Evolutionary conservation across 2,888 invertebrate genomes (phyloP).

Genomic region (Patella caerulea): DNA sequence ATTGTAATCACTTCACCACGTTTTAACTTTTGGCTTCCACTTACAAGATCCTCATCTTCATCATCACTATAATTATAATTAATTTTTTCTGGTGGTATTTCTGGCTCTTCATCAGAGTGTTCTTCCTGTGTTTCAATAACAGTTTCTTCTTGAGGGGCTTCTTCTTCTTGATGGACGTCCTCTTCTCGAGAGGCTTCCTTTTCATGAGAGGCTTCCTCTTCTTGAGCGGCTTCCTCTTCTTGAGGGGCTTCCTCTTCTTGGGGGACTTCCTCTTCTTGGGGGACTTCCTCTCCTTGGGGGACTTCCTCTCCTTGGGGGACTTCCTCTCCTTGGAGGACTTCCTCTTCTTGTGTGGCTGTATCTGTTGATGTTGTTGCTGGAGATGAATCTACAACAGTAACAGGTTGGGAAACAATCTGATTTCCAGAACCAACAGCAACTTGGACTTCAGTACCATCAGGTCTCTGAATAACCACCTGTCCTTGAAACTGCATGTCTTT

Average conservation of each 20-base stretch:
- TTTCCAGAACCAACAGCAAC: background rate
- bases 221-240: constrained; percentile 10
- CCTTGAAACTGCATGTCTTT: background rate
- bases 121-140: background rate
- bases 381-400: no score
- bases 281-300: background rate
- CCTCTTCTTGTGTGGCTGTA: constrained; percentile 11
- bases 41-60: background rate
- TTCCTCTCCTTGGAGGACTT: background rate
- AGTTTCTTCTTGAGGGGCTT: constrained; percentile 3
- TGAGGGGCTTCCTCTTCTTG: constrained; percentile 11
- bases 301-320: constrained; percentile 3
- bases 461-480: background rate
- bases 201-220: constrained; percentile 7
- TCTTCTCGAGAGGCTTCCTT: constrained; percentile 10
- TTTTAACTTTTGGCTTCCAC: constrained; percentile 1
- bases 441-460: background rate
- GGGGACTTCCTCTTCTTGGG: background rate
- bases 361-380: background rate
- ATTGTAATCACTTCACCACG: constrained; percentile 12
- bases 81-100: background rate
- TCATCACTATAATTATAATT: constrained; percentile 10
- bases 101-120: background rate
- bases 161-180: constrained; percentile 4
- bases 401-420: no score